Evolutionary conservation across 1,140 invertebrate species (phyloP).

Genomic region (Zophobas morio): DNA sequence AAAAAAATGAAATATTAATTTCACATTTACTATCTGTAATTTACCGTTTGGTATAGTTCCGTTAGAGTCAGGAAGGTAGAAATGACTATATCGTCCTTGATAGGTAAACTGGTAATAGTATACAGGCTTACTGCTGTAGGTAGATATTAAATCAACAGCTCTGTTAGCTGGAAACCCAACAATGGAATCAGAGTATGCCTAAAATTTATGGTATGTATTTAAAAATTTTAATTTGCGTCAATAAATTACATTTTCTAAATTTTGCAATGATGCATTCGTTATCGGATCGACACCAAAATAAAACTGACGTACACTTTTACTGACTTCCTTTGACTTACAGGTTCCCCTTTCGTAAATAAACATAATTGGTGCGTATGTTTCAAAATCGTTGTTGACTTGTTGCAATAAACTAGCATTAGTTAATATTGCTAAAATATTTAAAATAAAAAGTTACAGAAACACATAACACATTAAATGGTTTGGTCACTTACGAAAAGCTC

Average conservation of each 20-base stretch:
- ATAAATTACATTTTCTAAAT: constrained; percentile 64
- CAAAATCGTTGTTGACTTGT: constrained; percentile 51
- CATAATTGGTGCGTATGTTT: constrained; percentile 68
- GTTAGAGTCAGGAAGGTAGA: constrained; percentile 66
- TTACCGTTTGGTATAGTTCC: constrained; percentile 61
- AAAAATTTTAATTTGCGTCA: not conserved
- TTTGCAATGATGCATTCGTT: constrained; percentile 2
- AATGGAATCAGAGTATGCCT: constrained; percentile 69
- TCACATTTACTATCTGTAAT: not conserved
- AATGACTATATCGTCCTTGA: constrained; percentile 71
- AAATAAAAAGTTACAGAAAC: too few species aligned
- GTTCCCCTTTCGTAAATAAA: constrained; percentile 71
- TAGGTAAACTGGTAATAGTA: constrained; percentile 73
- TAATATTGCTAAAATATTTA: not conserved
- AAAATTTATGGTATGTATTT: constrained; percentile 53
- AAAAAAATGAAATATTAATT: too few species aligned
- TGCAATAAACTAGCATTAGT: constrained; percentile 13
- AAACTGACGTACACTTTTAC: constrained; percentile 65
- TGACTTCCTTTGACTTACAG: constrained; percentile 67
- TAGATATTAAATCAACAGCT: constrained; percentile 68
- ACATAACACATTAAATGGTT: too few species aligned
- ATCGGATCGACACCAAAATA: not conserved
- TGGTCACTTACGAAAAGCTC: constrained; percentile 68
- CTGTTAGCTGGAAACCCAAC: constrained; percentile 70
- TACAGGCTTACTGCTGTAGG: constrained; percentile 66